These are phyloP conservation scores for Temnothorax rugatulus DNA, from an alignment of 2,888 invertebrate genomes.

Conservation along the genomic window DNA sequence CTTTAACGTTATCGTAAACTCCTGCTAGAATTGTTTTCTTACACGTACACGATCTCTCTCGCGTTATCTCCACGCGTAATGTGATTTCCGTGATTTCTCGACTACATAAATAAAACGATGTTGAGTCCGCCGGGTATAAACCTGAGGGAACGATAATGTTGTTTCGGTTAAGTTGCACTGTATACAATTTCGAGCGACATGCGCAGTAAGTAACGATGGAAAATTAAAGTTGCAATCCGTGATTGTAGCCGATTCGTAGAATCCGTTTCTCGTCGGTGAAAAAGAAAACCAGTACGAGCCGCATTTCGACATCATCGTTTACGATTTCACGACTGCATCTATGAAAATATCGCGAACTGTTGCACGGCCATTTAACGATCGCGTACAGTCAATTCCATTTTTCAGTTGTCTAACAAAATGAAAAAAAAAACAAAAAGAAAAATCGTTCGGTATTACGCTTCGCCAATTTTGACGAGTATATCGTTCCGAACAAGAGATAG, in stretches of 20 bases:
- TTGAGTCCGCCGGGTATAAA: constrained; percentile 49
- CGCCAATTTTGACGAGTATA: constrained; percentile 15
- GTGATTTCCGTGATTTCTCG: background rate
- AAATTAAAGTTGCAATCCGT: constrained; percentile 60
- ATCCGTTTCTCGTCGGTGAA: constrained; percentile 47
- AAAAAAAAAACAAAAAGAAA: background rate
- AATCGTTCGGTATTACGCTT: background rate
- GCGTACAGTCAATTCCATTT: constrained; percentile 27
- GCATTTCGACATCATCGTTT: constrained; percentile 30
- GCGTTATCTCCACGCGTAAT: constrained; percentile 15
- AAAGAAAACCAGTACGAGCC: constrained; percentile 44
- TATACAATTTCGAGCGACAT: constrained; percentile 19
- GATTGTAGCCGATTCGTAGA: constrained; percentile 50
- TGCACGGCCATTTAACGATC: constrained; percentile 37
- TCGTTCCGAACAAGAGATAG: background rate
- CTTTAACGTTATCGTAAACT: background rate
- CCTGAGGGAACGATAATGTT: constrained; percentile 55
- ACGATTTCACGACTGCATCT: constrained; percentile 12
- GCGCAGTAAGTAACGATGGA: constrained; percentile 29
- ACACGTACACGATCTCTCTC: background rate
- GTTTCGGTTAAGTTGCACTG: constrained; percentile 57
- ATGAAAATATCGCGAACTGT: constrained; percentile 42
- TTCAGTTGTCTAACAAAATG: constrained; percentile 25
- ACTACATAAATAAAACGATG: constrained; percentile 30
- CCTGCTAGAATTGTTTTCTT: constrained; percentile 9